Evolutionary conservation across 2,888 invertebrate genomes (phyloP).

Genomic region (Pegoplata infirma): DNA sequence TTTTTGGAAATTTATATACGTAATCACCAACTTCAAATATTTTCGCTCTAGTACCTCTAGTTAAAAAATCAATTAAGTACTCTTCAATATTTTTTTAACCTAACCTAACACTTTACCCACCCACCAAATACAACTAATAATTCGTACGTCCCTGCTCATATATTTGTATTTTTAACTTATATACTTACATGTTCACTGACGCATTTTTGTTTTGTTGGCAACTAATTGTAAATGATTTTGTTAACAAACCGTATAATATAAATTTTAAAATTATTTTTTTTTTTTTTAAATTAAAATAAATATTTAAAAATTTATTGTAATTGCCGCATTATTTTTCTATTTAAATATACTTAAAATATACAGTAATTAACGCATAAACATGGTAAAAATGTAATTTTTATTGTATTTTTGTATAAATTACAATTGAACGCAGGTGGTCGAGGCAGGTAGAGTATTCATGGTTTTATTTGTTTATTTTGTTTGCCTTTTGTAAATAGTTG

Average conservation of each 20-base stretch:
- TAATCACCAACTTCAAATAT: too few species aligned
- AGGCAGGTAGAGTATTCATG: too few species aligned
- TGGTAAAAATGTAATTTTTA: background rate
- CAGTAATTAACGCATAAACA: constrained; percentile 16
- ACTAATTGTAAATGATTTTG: constrained; percentile 42
- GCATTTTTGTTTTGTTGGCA: constrained; percentile 26
- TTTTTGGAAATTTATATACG: too few species aligned
- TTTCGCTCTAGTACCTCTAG: too few species aligned
- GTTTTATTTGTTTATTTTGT: too few species aligned
- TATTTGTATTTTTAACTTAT: background rate
- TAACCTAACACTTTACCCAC: too few species aligned
- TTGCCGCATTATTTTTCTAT: constrained; percentile 31
- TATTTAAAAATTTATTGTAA: constrained; percentile 14
- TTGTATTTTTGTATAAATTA: background rate
- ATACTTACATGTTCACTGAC: background rate
- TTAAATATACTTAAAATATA: constrained; percentile 1
- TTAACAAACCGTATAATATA: constrained; percentile 35
- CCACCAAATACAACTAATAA: too few species aligned
- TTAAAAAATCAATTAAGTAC: too few species aligned
- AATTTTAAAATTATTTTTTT: constrained; percentile 25
- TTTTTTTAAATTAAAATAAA: constrained; percentile 32
- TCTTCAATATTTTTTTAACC: too few species aligned
- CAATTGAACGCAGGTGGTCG: too few species aligned
- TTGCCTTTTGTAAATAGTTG: too few species aligned
- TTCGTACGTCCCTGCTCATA: too few species aligned